Evolutionary conservation across 2,888 invertebrate genomes (phyloP), one percentile per base, ranked within the genome.

Genomic region (Conistra vaccinii): DNA sequence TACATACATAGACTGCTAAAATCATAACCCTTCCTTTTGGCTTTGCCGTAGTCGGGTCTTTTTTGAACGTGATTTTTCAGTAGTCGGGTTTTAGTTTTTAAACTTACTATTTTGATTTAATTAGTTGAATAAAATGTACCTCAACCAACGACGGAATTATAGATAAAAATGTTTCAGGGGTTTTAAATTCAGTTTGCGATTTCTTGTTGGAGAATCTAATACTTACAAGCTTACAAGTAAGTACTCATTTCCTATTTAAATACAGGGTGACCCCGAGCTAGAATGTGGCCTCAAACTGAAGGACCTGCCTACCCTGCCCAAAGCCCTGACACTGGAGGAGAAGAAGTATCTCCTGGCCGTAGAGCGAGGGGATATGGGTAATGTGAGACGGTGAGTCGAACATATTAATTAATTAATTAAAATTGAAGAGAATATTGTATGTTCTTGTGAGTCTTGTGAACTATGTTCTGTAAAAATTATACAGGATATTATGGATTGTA

Each of bases 311-410:
- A 97, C 97, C 83, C 94, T 98, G 83, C 98, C 98, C 1, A 98
- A 98, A 89, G 96, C 98, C 14, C 96, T 98, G 76, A 97, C 97
- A 70, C 93, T 98, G 73, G 98, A 98, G 87, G 99, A 99, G 95
- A 99, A 99, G 96, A 98, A 98, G 91, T 99, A 98, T 93, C 97
- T 99, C 45, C 96, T 99, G 74, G 98, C 99, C 0, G 99, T 99
- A 39, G 99, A 99, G 95, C 96, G 99, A 74, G 99, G 99, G 5
- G 99, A 99, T 93, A 97, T 99, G 92, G 98, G 98, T 23, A 98
- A 98, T 91, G 99, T 99, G 35, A 97, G 98, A 91, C 97, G 98
- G 98, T 98, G 95, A 95, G 93, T 83, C 0, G 29, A 29, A 57
- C n/a, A n/a, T n/a, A n/a, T n/a, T n/a, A n/a, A n/a, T n/a, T n/a